Conservation (phyloP, 2,888 invertebrate species). For the Yponomeuta plumbellus region DNA sequence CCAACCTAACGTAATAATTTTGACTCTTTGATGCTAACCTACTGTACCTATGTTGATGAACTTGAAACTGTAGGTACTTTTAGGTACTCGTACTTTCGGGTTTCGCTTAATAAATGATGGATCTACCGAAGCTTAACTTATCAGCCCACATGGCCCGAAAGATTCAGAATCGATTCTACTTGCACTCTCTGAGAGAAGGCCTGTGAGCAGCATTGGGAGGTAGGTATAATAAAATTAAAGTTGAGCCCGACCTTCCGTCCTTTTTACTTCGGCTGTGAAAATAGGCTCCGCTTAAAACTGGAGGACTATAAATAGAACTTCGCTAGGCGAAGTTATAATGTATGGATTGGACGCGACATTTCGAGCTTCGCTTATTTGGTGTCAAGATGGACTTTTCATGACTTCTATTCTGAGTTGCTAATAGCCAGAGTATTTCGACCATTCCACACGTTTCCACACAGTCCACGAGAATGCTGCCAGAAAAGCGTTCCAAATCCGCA, state of each 20-base stretch:
- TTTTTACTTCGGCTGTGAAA: slow-evolving; percentile 31
- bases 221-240: neutral
- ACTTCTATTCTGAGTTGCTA: neutral
- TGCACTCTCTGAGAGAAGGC: no score
- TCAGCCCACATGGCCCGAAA: no score
- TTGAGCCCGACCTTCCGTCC: neutral
- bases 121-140: no score
- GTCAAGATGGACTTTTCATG: neutral
- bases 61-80: no score
- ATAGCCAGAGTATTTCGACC: neutral
- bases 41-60: no score
- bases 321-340: slow-evolving; percentile 39
- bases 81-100: no score
- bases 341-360: neutral
- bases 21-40: no score
- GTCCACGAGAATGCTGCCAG: neutral
- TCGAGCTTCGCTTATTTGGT: neutral
- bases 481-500: neutral
- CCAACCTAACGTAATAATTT: no score
- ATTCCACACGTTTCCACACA: neutral
- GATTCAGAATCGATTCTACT: no score
- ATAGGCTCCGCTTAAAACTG: slow-evolving; percentile 24
- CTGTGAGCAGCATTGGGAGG: neutral
- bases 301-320: slow-evolving; percentile 51
- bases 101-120: no score